Percentiles rank a stretch among this genome's conserved stretches.
Evolutionary conservation across 2,797 vertebrate genomes (phyloP).

Genomic region (Peromyscus attwateri): DNA sequence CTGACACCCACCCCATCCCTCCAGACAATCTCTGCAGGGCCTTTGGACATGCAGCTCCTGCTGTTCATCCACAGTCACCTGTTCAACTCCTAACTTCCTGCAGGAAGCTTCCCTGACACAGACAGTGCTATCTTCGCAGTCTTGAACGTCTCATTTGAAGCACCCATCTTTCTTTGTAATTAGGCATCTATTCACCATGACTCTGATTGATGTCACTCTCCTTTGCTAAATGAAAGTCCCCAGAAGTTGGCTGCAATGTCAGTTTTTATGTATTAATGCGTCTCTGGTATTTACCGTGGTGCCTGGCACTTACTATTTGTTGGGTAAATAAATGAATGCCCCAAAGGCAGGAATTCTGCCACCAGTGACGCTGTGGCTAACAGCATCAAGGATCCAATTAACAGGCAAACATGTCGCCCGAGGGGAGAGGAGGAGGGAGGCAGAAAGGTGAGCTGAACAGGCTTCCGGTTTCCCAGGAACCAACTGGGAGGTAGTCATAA

Average conservation of each 20-base stretch:
- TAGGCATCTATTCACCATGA: background rate
- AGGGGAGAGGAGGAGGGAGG: background rate
- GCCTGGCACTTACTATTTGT: background rate
- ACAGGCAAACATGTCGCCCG: background rate
- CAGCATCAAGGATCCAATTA: background rate
- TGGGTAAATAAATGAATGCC: constrained; percentile 38
- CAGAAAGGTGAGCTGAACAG: background rate
- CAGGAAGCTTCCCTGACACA: background rate
- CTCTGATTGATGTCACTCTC: background rate
- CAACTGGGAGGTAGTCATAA: background rate
- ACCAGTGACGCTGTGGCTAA: background rate
- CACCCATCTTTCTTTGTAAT: background rate
- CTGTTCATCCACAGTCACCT: background rate
- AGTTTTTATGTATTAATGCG: background rate
- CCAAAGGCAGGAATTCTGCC: constrained; percentile 4
- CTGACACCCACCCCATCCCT: background rate
- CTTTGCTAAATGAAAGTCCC: background rate
- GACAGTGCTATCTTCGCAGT: background rate
- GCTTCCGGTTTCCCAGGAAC: background rate
- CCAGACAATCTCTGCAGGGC: background rate
- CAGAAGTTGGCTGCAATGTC: background rate
- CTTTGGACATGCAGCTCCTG: background rate
- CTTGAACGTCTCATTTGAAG: background rate
- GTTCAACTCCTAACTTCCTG: background rate
- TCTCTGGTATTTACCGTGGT: background rate